phyloP scores from a whole-genome alignment of 2,888 invertebrate genomes.

The Pheosia gnoma region DNA sequence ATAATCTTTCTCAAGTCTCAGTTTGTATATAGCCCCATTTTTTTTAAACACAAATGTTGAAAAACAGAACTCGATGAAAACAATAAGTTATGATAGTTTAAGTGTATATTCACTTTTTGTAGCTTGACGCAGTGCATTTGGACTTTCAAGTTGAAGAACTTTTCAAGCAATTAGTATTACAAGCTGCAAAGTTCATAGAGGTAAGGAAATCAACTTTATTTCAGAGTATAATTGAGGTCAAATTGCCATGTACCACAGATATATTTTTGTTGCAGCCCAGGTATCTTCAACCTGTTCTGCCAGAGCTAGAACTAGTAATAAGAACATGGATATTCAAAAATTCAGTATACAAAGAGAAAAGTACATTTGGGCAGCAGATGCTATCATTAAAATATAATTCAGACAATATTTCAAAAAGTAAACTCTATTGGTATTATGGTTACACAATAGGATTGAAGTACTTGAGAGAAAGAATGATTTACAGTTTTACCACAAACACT shows the following conservation, averaged over 20 bases:
- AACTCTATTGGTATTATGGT: constrained; percentile 85
- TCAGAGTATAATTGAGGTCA: too few relatives aligned
- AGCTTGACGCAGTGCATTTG: constrained; percentile 91
- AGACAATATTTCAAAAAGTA: constrained; percentile 82
- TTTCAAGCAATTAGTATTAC: constrained; percentile 86
- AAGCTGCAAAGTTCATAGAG: constrained; percentile 86
- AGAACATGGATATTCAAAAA: constrained; percentile 88
- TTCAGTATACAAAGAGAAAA: constrained; percentile 86
- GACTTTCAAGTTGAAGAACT: constrained; percentile 91
- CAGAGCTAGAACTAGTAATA: constrained; percentile 88
- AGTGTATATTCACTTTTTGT: constrained; percentile 33
- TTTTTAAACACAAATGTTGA: too few relatives aligned
- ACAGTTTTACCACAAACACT: constrained; percentile 75
- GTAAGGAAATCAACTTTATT: constrained; percentile 60
- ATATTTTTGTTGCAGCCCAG: constrained; percentile 81
- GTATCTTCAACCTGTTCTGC: constrained; percentile 84
- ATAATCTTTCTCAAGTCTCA: too few relatives aligned
- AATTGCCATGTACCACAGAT: background rate
- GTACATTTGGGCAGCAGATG: constrained; percentile 93
- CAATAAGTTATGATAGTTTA: too few relatives aligned
- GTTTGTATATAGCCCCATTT: too few relatives aligned
- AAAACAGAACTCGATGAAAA: too few relatives aligned
- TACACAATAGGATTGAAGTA: constrained; percentile 86
- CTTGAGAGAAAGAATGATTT: constrained; percentile 83
- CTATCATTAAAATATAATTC: constrained; percentile 89